These are phyloP conservation scores for Falcunculus frontatus DNA, from an alignment of 2,113 vertebrate genomes.

Conservation along the genomic window DNA sequence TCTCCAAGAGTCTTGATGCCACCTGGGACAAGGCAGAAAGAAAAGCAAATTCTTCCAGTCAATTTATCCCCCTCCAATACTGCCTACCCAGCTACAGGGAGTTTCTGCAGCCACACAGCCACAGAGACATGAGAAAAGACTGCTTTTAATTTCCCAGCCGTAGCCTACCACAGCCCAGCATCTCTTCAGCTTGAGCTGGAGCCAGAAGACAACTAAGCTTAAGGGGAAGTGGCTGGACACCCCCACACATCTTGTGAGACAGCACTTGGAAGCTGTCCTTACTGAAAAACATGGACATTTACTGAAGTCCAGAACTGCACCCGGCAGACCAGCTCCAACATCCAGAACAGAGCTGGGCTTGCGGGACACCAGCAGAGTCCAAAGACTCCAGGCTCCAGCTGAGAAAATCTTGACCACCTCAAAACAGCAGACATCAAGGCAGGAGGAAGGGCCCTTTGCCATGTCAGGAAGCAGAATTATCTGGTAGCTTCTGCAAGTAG, in stretches of 20 bases:
- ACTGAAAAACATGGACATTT: not conserved
- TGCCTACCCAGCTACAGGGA: not conserved
- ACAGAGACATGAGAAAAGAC: not conserved
- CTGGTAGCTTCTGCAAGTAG: not conserved
- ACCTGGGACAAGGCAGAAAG: not conserved
- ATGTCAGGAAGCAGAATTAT: not conserved
- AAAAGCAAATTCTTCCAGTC: slow-evolving; percentile 5
- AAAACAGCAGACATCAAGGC: not conserved
- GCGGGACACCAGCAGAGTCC: not conserved
- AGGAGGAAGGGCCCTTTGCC: not conserved
- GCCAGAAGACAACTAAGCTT: not conserved
- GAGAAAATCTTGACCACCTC: not conserved
- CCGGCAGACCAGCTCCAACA: not conserved
- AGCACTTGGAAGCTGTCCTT: not conserved
- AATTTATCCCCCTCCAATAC: not conserved
- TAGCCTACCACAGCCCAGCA: not conserved
- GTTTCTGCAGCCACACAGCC: not conserved
- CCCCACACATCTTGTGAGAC: not conserved
- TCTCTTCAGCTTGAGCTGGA: not conserved
- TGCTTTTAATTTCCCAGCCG: not conserved
- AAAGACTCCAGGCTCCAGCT: not conserved
- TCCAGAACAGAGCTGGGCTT: not conserved
- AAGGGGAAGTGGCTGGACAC: not conserved
- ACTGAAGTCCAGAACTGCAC: not conserved
- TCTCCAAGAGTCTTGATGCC: not conserved